Conservation (phyloP, 2,888 invertebrate species). For the Auanema sp. region DNA sequence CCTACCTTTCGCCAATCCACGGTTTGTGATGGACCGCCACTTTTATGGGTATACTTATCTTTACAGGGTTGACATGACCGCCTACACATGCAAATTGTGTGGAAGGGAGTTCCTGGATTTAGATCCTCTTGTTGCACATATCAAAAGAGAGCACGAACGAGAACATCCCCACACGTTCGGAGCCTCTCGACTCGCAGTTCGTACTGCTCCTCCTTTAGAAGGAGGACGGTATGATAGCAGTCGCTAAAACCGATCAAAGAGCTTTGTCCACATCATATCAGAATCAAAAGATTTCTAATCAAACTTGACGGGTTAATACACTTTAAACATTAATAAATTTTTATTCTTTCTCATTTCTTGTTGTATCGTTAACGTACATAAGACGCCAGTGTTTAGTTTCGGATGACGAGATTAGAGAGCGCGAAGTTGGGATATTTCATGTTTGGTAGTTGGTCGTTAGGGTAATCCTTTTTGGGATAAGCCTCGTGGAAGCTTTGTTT, state of each 20-base stretch:
- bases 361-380: too few species aligned
- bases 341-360: too few species aligned
- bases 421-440: too few species aligned
- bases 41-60: background rate
- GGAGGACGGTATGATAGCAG: background rate
- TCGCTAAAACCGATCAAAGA: background rate
- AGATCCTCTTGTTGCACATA: conserved; percentile 35
- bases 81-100: conserved; percentile 38
- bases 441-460: too few species aligned
- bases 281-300: too few species aligned
- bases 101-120: conserved; percentile 30
- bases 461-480: too few species aligned
- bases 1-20: background rate
- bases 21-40: background rate
- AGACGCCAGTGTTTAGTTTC: too few species aligned
- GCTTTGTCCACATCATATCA: too few species aligned
- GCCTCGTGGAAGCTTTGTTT: too few species aligned
- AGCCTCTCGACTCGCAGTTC: conserved; percentile 32
- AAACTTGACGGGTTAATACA: too few species aligned
- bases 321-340: too few species aligned
- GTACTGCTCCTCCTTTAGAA: conserved; percentile 14
- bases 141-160: conserved; percentile 33
- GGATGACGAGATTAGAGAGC: too few species aligned
- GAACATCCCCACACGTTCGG: conserved; percentile 22
- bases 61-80: conserved; percentile 15